Evolutionary conservation across 2,113 vertebrate genomes (phyloP).

Genomic region (Athene noctua): DNA sequence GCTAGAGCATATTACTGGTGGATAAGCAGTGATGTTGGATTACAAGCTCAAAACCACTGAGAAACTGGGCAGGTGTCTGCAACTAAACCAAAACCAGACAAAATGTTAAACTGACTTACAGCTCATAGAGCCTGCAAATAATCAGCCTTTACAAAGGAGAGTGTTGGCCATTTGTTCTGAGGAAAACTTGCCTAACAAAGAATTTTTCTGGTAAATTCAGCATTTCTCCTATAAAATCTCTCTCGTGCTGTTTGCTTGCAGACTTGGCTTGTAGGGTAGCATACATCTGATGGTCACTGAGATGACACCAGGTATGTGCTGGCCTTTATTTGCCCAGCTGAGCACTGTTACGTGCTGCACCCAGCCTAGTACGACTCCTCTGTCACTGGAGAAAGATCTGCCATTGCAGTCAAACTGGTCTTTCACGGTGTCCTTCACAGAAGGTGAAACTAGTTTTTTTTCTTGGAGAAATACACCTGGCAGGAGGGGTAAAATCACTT

Average conservation of each 20-base stretch:
- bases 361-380: neutral
- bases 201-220: neutral
- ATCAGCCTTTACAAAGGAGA: neutral
- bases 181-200: neutral
- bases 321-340: neutral
- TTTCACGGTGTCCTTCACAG: neutral
- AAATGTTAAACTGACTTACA: neutral
- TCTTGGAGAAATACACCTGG: neutral
- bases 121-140: neutral
- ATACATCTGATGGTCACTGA: neutral
- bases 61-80: neutral
- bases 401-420: neutral
- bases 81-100: neutral
- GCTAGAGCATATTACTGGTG: neutral
- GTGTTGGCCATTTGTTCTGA: neutral
- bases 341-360: rapidly evolving
- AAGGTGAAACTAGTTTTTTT: neutral
- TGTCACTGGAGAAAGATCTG: neutral
- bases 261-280: rapidly evolving
- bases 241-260: neutral
- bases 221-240: neutral
- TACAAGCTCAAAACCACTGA: neutral
- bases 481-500: neutral
- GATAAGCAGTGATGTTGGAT: rapidly evolving
- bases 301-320: neutral